These are phyloP conservation scores for Ceratitis capitata DNA, from an alignment of 1,140 invertebrate species.

Conservation along the genomic window DNA sequence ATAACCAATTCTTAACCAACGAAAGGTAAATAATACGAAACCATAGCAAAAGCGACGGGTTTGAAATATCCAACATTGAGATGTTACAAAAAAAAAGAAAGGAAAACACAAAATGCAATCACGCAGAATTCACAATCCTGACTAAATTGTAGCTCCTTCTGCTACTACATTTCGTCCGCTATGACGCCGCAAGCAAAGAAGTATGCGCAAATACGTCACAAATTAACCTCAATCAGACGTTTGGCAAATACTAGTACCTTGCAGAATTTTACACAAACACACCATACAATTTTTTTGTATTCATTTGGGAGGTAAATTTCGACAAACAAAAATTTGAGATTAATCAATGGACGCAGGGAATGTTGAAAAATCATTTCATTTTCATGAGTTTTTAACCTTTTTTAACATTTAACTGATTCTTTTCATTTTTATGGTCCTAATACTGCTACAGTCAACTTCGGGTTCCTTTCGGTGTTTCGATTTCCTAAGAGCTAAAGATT, in stretches of 20 bases:
- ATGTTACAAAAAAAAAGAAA: conserved; percentile 1
- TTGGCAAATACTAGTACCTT: too few relatives aligned
- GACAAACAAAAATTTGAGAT: too few relatives aligned
- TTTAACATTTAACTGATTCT: too few relatives aligned
- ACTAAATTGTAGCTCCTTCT: background rate
- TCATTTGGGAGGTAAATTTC: background rate
- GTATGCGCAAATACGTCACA: conserved; percentile 6
- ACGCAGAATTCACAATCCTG: background rate
- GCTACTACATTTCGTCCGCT: background rate
- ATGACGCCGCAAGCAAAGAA: background rate
- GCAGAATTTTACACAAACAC: background rate
- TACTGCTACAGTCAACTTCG: too few relatives aligned
- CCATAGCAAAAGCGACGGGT: background rate
- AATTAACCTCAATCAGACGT: background rate
- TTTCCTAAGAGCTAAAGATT: too few relatives aligned
- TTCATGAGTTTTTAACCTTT: too few relatives aligned
- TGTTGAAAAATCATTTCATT: too few relatives aligned
- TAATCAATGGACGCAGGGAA: too few relatives aligned
- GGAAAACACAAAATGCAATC: conserved; percentile 7
- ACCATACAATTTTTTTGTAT: background rate
- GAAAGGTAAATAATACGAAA: conserved; percentile 4
- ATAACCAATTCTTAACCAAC: background rate
- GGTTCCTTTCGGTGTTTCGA: too few relatives aligned
- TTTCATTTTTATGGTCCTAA: too few relatives aligned
- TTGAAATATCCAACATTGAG: background rate